phyloP scores from a whole-genome alignment of 2,888 invertebrate species.

The Acleris holmiana region DNA sequence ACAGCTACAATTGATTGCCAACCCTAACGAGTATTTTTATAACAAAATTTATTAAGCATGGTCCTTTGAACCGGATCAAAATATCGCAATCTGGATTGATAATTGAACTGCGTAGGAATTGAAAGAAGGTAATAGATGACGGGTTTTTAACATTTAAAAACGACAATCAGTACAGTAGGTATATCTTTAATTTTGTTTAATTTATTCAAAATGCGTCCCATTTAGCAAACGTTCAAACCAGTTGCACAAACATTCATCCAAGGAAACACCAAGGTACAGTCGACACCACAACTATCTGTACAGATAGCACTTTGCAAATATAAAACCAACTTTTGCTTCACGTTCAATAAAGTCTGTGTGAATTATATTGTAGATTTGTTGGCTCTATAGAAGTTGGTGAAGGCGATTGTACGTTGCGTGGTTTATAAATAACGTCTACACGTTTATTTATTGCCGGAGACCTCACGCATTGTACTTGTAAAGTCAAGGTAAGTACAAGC shows the following conservation, averaged over 20 bases:
- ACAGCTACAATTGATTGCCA: conserved; percentile 9
- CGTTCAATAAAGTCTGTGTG: too few species aligned
- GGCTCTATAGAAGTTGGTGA: not conserved
- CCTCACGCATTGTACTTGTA: conserved; percentile 29
- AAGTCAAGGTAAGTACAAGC: conserved; percentile 34
- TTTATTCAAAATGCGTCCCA: conserved; percentile 20
- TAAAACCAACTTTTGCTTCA: too few species aligned
- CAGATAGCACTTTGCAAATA: too few species aligned
- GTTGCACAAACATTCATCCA: conserved; percentile 30
- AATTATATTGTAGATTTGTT: too few species aligned
- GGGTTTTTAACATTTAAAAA: too few species aligned
- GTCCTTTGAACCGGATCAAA: conserved; percentile 20
- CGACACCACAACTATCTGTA: too few species aligned
- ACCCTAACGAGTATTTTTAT: conserved; percentile 23
- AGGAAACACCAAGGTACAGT: conserved; percentile 13
- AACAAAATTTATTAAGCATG: conserved; percentile 24
- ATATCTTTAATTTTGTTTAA: conserved; percentile 8
- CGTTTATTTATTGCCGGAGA: conserved; percentile 31
- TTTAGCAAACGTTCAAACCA: conserved; percentile 28
- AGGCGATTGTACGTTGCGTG: conserved; percentile 24
- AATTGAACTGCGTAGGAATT: too few species aligned
- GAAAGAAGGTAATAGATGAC: too few species aligned
- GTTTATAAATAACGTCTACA: conserved; percentile 28
- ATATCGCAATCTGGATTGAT: not conserved
- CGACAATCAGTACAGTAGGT: too few species aligned